Evolutionary conservation across 2,888 invertebrate genomes (phyloP).

Genomic region (Andrena chrysosceles): DNA sequence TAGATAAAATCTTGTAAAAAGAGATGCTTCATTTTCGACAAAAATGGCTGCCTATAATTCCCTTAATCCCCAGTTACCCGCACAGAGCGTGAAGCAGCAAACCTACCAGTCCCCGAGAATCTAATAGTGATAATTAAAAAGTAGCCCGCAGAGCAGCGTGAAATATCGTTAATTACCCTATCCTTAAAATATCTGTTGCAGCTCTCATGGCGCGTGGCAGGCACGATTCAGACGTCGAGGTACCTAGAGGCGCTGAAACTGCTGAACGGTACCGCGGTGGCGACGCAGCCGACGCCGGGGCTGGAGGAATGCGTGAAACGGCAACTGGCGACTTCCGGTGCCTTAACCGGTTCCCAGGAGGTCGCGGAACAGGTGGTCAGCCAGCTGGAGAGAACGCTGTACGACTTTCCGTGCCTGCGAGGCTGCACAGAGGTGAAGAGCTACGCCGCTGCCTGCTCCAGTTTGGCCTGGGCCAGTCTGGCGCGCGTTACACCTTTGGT

Average conservation of each 20-base stretch:
- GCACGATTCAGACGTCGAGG: slow-evolving; percentile 79
- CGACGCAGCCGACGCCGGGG: slow-evolving; percentile 60
- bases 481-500: slow-evolving; percentile 78
- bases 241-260: slow-evolving; percentile 78
- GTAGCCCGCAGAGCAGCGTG: too few species aligned
- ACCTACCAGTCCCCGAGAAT: too few species aligned
- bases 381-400: slow-evolving; percentile 94
- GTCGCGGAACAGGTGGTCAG: slow-evolving; percentile 79
- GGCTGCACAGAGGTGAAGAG: slow-evolving; percentile 91
- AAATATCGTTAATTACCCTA: not conserved
- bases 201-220: slow-evolving; percentile 81
- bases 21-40: too few species aligned
- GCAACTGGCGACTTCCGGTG: slow-evolving; percentile 79
- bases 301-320: slow-evolving; percentile 79
- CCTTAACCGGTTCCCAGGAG: slow-evolving; percentile 77
- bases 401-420: slow-evolving; percentile 96
- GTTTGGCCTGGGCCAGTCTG: slow-evolving; percentile 92
- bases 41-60: too few species aligned
- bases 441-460: slow-evolving; percentile 93
- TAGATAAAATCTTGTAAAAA: too few species aligned
- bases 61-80: too few species aligned
- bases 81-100: too few species aligned
- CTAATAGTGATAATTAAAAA: too few species aligned
- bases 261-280: slow-evolving; percentile 73
- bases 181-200: slow-evolving; percentile 44